Base-by-base conservation (phyloP, 2,113 vertebrate species). In the Vulpes ferrilata region DNA sequence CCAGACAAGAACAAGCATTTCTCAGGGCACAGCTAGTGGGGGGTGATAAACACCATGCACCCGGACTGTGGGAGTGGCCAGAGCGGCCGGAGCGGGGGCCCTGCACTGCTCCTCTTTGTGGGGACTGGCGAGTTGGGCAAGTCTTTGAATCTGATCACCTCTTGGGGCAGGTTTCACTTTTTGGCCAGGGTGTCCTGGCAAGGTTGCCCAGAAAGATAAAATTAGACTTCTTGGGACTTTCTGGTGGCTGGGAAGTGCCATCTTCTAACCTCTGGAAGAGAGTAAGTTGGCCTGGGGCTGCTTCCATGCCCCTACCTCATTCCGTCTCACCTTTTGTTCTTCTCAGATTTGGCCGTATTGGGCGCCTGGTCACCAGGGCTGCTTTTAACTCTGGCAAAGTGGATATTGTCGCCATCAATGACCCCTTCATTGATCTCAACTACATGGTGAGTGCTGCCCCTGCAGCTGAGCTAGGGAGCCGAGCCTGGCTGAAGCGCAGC, bases 361-460 rank as follows among this genome's bases (percentile, higher is more conserved):
- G 99, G 81, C 99, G 99, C 98, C 99, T 99, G 99, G 99, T 99
- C 96, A 99, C 99, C 98, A 99, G 99, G 90, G 99, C 99, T 97
- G 99, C 98, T 1, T 35, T 99, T 96, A 17, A 3, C 0, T 98
- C 98, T 93, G 99, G 98, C 97, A 99, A 99, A 94, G 99, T 99
- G 48, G 97, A 99, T 0, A 80, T 99, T 65, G 99, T 99, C 8
- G 99, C 99, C 78, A 99, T 99, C 98, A 99, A 99, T 15, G 99
- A 99, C 98, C 99, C 99, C 1, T 99, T 99, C 99, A 99, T 99
- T 85, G 99, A 99, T 97, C 99, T 99, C 98, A 99, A 99, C 67
- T 99, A 99, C 99, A 99, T 99, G 99, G 99, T 99, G 94, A 99
- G 99, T 97, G 51, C 35, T 80, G 15, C 64, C 93, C 80, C 32